A percentile compares a stretch with the other conserved stretches of the same genome.
Conservation (phyloP, 2,113 vertebrate genomes). For the Hydrochoerus hydrochaeris region DNA sequence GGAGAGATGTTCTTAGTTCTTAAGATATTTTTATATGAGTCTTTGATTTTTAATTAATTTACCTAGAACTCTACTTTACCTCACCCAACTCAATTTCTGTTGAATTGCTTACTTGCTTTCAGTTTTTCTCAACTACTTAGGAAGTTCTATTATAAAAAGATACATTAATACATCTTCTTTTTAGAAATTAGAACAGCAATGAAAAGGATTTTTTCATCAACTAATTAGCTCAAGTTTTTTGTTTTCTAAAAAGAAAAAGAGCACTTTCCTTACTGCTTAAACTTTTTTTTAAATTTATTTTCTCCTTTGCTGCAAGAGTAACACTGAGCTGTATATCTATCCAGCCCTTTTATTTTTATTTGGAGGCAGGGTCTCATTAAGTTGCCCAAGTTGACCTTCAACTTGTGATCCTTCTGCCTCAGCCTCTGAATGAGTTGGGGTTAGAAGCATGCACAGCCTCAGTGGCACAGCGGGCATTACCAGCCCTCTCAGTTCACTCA, state of each 20-base stretch:
- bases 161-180: constrained; percentile 35
- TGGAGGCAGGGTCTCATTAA: not conserved
- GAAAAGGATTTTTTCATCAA: not conserved
- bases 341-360: not conserved
- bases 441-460: not conserved
- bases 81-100: not conserved
- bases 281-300: not conserved
- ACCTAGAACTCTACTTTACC: not conserved
- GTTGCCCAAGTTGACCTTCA: not conserved
- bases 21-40: not conserved
- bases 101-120: not conserved
- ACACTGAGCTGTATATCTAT: not conserved
- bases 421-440: not conserved
- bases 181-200: constrained; percentile 40
- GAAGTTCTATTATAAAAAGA: not conserved
- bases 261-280: not conserved
- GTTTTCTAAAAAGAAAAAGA: not conserved
- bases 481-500: not conserved
- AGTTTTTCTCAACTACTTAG: constrained; percentile 7
- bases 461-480: not conserved
- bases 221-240: not conserved
- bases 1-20: constrained; percentile 1
- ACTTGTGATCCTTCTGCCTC: not conserved
- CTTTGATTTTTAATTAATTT: constrained; percentile 48
- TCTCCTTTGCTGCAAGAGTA: not conserved